Evolutionary conservation across 2,888 invertebrate species (phyloP), one percentile per base, ranked within the genome.

Genomic region (Gerosis bhagava): DNA sequence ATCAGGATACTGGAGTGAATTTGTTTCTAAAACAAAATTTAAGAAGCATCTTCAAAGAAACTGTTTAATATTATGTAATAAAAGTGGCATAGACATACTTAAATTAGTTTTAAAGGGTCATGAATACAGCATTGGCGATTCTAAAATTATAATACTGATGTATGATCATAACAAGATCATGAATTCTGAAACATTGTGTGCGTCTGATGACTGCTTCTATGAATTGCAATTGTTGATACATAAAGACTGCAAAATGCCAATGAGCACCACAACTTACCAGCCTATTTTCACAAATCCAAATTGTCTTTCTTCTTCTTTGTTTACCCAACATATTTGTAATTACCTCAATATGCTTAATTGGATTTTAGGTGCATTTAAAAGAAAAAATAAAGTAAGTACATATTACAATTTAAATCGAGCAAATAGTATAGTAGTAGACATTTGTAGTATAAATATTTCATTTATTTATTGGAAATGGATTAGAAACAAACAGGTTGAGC

Each of bases 221-320:
- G 65, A 65, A 50, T 57, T 88, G 48, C 76, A 81, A 57, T 49
- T 41, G 12, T 60, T 78, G 11, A 63, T 86, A 32, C 63, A 65
- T 45, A 60, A 65, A 28, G 69, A 77, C 25, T 52, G 54, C 50
- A 61, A 60, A 28, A 24, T 49, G 39, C 42, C 44, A 7, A 24
- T 31, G 41, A 22, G 35, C 31, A 45, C 24, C 22, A 41, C 17
- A 25, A 10, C 32, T 36, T 56, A 57, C 53, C 45, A 50, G 48
- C 49, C 57, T 29, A 40, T 53, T 12, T 48, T 63, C 36, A 54
- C 49, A 41, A 68, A 57, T 44, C 73, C 77, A 11, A 54, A 60
- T 17, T 82, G 78, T 75, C 34, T 84, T 6, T 56, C 69, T 47
- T 74, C 77, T 12, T 83, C 83, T 26, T 83, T 84, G 82, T 76